Evolutionary conservation across 1,140 invertebrate species (phyloP).

Genomic region (Drosophila rufa): DNA sequence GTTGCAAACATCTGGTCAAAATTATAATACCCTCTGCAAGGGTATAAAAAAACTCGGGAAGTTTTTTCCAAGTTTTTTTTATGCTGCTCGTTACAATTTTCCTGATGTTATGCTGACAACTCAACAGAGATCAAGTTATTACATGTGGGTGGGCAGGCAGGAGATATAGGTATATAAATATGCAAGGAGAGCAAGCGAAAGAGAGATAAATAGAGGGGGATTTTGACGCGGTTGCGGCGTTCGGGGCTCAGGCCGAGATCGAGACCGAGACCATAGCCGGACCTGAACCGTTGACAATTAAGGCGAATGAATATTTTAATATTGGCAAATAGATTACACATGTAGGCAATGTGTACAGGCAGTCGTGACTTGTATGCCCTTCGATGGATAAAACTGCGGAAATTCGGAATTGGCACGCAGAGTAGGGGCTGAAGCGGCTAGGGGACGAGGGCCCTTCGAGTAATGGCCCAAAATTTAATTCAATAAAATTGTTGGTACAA

Average conservation of each 20-base stretch:
- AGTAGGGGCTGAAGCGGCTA: neutral
- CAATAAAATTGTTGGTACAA: slow-evolving; percentile 80
- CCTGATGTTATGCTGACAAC: slow-evolving; percentile 82
- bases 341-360: slow-evolving; percentile 63
- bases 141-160: slow-evolving; percentile 40
- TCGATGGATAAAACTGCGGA: slow-evolving; percentile 30
- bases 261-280: slow-evolving; percentile 23
- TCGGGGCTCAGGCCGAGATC: slow-evolving; percentile 37
- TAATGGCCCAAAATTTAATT: slow-evolving; percentile 82
- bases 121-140: slow-evolving; percentile 83
- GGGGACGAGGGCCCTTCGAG: slow-evolving; percentile 31
- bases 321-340: slow-evolving; percentile 83
- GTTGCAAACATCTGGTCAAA: too few relatives aligned
- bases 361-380: slow-evolving; percentile 45
- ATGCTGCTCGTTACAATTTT: slow-evolving; percentile 76
- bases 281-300: slow-evolving; percentile 75
- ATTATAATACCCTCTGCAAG: too few relatives aligned
- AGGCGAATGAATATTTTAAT: slow-evolving; percentile 84
- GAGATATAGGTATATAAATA: slow-evolving; percentile 27
- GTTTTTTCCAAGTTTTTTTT: slow-evolving; percentile 39
- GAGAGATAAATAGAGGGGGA: slow-evolving; percentile 46
- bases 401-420: slow-evolving; percentile 9
- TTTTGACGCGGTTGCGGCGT: slow-evolving; percentile 68
- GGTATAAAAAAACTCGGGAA: slow-evolving; percentile 21
- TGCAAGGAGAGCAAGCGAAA: slow-evolving; percentile 5